Evolutionary conservation across 1,140 invertebrate species (phyloP).

Genomic region (Dinoponera quadriceps): DNA sequence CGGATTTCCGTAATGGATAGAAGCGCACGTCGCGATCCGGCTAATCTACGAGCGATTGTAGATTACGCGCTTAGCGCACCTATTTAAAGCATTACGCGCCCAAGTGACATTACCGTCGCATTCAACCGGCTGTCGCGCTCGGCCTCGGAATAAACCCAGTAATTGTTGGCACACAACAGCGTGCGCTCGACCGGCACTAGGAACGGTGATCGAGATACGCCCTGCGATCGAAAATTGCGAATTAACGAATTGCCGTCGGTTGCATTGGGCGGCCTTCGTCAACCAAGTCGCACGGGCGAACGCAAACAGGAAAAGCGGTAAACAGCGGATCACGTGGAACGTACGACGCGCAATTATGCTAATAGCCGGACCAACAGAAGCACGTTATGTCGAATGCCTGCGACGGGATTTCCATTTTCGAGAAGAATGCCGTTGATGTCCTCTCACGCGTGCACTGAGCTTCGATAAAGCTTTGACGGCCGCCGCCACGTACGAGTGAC

Average conservation of each 20-base stretch:
- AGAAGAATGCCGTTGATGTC: no score
- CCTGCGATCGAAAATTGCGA: conserved; percentile 28
- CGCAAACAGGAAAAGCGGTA: not conserved
- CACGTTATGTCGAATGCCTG: not conserved
- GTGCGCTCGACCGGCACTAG: not conserved
- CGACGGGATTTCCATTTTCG: conserved; percentile 7
- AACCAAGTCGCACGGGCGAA: conserved; percentile 7
- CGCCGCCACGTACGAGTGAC: no score
- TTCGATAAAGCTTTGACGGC: no score
- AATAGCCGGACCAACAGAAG: not conserved
- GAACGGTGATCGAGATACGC: conserved; percentile 36
- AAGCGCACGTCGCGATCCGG: conserved; percentile 3
- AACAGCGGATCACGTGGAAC: conserved; percentile 16
- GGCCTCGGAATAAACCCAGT: conserved; percentile 42
- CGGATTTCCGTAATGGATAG: not conserved
- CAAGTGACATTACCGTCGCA: conserved; percentile 39
- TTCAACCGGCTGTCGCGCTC: conserved; percentile 32
- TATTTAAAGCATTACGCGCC: conserved; percentile 41
- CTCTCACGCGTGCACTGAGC: no score
- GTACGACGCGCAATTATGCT: conserved; percentile 37
- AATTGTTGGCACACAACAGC: conserved; percentile 28
- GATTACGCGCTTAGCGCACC: conserved; percentile 40
- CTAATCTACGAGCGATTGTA: conserved; percentile 21
- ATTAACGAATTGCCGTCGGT: conserved; percentile 47
- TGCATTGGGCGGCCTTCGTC: no score